Percentiles rank a stretch among this genome's conserved stretches.
These are phyloP conservation scores for Philotrypesis tridentata DNA, from an alignment of 1,140 invertebrate species.

Conservation along the genomic window DNA sequence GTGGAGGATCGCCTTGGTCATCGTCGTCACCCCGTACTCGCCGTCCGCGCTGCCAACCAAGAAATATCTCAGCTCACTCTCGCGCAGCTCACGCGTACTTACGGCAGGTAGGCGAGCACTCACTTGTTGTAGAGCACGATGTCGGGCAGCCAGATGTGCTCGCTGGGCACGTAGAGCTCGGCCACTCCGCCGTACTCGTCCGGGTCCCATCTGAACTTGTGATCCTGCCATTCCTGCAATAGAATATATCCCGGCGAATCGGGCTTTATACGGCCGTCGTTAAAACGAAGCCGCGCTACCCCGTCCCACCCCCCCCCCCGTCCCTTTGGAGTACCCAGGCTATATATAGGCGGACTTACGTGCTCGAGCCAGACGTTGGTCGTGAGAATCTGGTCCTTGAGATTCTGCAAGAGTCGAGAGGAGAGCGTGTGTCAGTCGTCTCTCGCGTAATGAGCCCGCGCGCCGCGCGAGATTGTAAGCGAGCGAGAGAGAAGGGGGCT, in stretches of 20 bases:
- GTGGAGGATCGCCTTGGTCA: slow-evolving; percentile 96
- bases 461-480: not conserved
- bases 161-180: slow-evolving; percentile 92
- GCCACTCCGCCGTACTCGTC: slow-evolving; percentile 95
- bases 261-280: not conserved
- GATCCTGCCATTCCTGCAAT: slow-evolving; percentile 93
- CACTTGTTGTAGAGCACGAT: slow-evolving; percentile 98
- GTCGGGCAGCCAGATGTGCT: slow-evolving; percentile 96
- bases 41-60: slow-evolving; percentile 91
- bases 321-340: too few species aligned
- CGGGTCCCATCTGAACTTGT: slow-evolving; percentile 97
- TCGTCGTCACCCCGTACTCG: slow-evolving; percentile 97
- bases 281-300: not conserved
- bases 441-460: too few species aligned
- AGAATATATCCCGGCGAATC: not conserved
- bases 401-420: slow-evolving; percentile 83
- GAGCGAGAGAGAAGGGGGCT: not conserved
- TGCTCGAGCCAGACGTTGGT: slow-evolving; percentile 97
- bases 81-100: not conserved
- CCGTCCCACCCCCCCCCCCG: too few species aligned
- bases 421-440: not conserved
- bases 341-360: slow-evolving; percentile 78
- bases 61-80: not conserved
- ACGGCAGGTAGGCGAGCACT: slow-evolving; percentile 68
- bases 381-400: slow-evolving; percentile 96